Evolutionary conservation across 2,113 vertebrate genomes (phyloP), one percentile per base, ranked within the genome.

Genomic region (Sander vitreus): DNA sequence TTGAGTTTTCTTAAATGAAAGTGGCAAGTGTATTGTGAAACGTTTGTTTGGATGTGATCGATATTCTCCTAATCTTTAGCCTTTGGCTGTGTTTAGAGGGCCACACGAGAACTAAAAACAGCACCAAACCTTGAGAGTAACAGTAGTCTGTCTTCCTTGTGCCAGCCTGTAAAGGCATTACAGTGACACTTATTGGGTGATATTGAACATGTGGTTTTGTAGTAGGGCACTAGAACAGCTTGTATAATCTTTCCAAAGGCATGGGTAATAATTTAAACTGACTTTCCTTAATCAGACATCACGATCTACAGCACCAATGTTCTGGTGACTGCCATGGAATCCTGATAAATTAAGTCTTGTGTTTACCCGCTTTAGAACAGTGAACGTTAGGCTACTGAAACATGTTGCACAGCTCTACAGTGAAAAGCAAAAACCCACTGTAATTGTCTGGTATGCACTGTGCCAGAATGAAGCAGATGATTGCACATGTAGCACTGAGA

Each of bases 131-230:
- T 14, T 11, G 18, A 60, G 54, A 79, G 72, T 59, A 62, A 48
- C 66, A 7, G 74, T 73, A 7, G 74, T 76, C 68, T 30, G 66
- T 81, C 80, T 85, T 86, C 64, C 59, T 67, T 45, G 55, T 85
- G 78, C 11, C 63, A 36, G 55, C 54, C 57, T 45, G 30, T 77
- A 73, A 64, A 66, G 63, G 78, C 83, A 79, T 84, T 81, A 75
- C 63, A 69, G 65, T 85, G 83, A 79, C 84, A 85, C 62, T 88
- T 89, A 88, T 88, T 86, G 83, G 80, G 72, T 54, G 54, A 83
- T 81, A 83, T 81, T 83, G 74, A 73, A 87, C 76, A 87, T 89
- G 80, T 70, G 77, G 63, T 78, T 86, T 78, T 54, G 59, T 76
- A 67, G 64, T 16, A 54, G 80, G 36, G 69, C 75, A 66, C 58